Percentiles rank a stretch among this genome's conserved stretches.
Conservation (phyloP, 2,797 vertebrate genomes). For the Triplophysa bombifrons region DNA sequence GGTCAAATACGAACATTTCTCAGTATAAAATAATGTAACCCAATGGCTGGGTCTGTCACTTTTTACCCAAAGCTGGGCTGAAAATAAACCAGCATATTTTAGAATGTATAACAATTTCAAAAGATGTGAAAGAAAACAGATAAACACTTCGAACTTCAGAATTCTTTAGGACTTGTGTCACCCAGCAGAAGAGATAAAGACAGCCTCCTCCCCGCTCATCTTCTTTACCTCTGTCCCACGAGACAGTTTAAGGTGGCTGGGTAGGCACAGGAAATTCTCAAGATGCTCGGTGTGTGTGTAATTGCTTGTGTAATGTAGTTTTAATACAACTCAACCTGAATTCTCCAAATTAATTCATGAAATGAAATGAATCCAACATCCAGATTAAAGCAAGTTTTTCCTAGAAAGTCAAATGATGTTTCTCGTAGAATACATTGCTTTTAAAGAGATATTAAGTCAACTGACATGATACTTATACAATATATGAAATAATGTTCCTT, state of each 20-base stretch:
- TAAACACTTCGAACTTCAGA: constrained; percentile 82
- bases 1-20: no score
- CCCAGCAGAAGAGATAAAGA: constrained; percentile 80
- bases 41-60: no score
- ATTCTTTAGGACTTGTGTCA: constrained; percentile 83
- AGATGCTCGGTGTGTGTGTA: constrained; percentile 73
- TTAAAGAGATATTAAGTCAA: constrained; percentile 30
- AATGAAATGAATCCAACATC: background rate
- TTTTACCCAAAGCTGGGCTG: no score
- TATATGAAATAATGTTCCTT: constrained; percentile 59
- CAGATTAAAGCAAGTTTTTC: background rate
- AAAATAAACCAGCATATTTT: no score
- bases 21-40: no score
- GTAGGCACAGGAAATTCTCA: constrained; percentile 85
- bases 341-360: background rate
- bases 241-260: constrained; percentile 85
- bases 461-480: constrained; percentile 50
- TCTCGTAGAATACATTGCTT: background rate
- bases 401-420: no score
- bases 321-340: background rate
- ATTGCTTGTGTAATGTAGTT: constrained; percentile 5
- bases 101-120: background rate
- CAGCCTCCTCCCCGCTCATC: constrained; percentile 75
- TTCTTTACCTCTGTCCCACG: constrained; percentile 79
- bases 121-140: constrained; percentile 43